A percentile compares a stretch with the other conserved stretches of the same genome.
phyloP scores from a whole-genome alignment of 1,140 invertebrate species.

The Eumeta japonica region DNA sequence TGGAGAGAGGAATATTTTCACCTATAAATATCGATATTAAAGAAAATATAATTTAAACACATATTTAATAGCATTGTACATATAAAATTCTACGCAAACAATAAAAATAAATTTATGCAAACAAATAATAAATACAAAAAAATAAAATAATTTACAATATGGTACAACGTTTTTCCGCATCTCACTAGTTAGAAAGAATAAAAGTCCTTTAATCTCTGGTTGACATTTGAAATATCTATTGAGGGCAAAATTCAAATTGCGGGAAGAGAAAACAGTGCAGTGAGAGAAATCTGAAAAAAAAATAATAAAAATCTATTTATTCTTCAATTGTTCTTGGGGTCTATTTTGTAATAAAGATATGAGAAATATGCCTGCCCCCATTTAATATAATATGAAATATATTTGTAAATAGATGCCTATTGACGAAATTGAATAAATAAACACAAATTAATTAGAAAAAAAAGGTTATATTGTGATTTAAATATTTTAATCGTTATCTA shows the following conservation, averaged over 20 bases:
- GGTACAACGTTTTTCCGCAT: background rate
- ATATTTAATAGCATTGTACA: background rate
- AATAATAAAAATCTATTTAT: conserved; percentile 13
- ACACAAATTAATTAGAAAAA: no score
- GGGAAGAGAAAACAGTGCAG: conserved; percentile 86
- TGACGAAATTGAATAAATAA: background rate
- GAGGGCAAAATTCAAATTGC: conserved; percentile 74
- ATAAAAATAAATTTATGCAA: no score
- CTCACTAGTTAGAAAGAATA: no score
- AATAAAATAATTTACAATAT: background rate
- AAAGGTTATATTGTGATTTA: no score
- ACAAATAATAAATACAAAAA: background rate
- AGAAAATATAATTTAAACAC: background rate
- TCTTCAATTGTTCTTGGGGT: background rate
- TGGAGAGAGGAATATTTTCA: background rate
- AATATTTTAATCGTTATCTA: no score
- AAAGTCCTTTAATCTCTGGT: no score
- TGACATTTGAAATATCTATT: no score
- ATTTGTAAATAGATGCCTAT: background rate
- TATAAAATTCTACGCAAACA: no score
- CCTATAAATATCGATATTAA: background rate
- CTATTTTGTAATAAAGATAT: background rate
- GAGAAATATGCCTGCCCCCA: background rate
- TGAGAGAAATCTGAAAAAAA: conserved; percentile 77
- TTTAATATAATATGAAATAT: background rate